Conservation (phyloP, 2,888 invertebrate genomes). For the Conistra vaccinii region DNA sequence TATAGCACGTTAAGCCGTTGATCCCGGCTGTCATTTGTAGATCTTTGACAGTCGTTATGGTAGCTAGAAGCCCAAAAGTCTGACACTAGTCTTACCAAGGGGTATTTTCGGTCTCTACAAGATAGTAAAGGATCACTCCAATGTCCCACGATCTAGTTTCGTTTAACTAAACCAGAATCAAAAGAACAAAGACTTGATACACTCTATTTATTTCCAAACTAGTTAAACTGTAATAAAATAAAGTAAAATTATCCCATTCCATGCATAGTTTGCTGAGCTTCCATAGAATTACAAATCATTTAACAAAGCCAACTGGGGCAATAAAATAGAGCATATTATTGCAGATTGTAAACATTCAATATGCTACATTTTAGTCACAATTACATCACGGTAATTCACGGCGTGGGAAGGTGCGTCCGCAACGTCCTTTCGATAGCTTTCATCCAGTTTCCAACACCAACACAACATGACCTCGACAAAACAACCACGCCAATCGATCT, state of each 20-base stretch:
- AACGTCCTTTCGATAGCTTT: slow-evolving; percentile 78
- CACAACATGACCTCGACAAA: slow-evolving; percentile 65
- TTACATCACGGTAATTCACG: slow-evolving; percentile 80
- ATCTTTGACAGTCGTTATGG: no score
- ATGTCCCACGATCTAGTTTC: slow-evolving; percentile 37
- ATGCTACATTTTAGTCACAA: slow-evolving; percentile 59
- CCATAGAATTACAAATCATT: slow-evolving; percentile 48
- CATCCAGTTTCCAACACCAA: slow-evolving; percentile 73
- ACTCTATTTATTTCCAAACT: slow-evolving; percentile 35
- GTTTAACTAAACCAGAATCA: not conserved
- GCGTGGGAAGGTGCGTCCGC: slow-evolving; percentile 83
- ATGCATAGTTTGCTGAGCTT: slow-evolving; percentile 20
- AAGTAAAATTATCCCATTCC: slow-evolving; percentile 31
- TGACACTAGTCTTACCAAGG: no score
- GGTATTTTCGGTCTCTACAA: no score
- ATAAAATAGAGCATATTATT: slow-evolving; percentile 55
- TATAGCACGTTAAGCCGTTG: no score
- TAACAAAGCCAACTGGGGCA: slow-evolving; percentile 45
- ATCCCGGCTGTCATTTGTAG: no score
- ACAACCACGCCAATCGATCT: slow-evolving; percentile 56
- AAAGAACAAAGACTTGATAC: slow-evolving; percentile 32
- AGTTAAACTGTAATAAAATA: not conserved
- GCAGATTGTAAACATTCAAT: slow-evolving; percentile 59
- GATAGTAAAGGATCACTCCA: no score
- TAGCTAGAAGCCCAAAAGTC: no score